These are phyloP conservation scores for Hylaeus volcanicus DNA, from an alignment of 1,140 invertebrate genomes.

Conservation along the genomic window DNA sequence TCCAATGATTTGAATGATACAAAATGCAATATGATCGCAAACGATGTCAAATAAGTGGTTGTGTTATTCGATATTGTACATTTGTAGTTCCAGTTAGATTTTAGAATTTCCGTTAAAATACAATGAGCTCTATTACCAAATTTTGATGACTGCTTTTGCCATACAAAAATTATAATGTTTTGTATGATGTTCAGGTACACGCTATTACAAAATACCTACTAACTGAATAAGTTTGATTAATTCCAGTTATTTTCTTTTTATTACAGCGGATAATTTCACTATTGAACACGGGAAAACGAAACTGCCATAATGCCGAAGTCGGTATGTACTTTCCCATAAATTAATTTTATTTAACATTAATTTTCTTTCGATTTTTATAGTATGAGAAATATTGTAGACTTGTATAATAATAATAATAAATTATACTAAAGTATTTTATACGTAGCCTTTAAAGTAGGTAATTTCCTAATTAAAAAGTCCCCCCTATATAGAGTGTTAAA, in stretches of 20 bases:
- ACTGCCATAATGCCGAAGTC: slow-evolving; percentile 76
- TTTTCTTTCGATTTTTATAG: background rate
- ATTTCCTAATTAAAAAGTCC: background rate
- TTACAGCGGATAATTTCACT: slow-evolving; percentile 66
- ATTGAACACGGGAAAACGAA: slow-evolving; percentile 53
- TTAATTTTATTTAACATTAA: background rate
- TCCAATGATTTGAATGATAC: background rate
- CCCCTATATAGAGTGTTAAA: background rate
- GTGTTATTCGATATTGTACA: too few relatives aligned
- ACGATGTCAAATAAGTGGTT: too few relatives aligned
- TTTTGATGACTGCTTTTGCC: background rate
- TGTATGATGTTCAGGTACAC: too few relatives aligned
- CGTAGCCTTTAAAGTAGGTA: background rate
- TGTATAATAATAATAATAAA: background rate
- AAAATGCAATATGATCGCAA: background rate
- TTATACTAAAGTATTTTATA: background rate
- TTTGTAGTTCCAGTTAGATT: too few relatives aligned
- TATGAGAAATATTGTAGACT: background rate
- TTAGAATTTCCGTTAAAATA: background rate
- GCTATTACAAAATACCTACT: background rate
- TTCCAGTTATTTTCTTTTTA: slow-evolving; percentile 58
- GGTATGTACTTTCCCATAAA: slow-evolving; percentile 62
- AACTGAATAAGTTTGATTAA: slow-evolving; percentile 8
- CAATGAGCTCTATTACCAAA: background rate
- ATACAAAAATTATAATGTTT: background rate